phyloP scores from a whole-genome alignment of 2,888 invertebrate species.

The Spisula solida region DNA sequence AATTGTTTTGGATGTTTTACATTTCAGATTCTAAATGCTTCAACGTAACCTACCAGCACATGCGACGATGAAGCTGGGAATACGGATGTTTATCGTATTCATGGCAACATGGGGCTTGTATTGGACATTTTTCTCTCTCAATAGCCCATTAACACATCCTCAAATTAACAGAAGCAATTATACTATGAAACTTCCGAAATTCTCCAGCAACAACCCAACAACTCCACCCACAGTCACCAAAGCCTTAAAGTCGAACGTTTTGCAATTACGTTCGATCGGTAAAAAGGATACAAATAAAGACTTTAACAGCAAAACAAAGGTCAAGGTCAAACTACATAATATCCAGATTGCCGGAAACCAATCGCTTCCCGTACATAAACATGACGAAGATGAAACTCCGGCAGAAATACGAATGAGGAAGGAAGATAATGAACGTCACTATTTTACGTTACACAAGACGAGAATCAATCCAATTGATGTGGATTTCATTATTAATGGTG shows the following conservation, averaged over 20 bases:
- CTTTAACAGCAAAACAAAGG: background rate
- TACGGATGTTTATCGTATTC: no score
- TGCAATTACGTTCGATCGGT: background rate
- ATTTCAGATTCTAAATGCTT: no score
- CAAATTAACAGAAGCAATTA: no score
- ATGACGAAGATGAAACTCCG: constrained; percentile 18
- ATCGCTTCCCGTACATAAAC: background rate
- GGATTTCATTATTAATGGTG: constrained; percentile 56
- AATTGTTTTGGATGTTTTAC: no score
- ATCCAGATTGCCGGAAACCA: constrained; percentile 18
- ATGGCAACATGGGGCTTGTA: no score
- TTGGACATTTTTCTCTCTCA: no score
- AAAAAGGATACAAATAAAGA: background rate
- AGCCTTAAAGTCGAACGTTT: background rate
- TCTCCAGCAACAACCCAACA: no score
- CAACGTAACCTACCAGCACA: no score
- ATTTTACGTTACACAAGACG: constrained; percentile 59
- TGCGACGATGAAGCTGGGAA: no score
- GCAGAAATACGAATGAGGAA: constrained; percentile 21
- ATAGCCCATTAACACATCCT: no score
- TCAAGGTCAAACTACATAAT: background rate
- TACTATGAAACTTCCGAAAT: no score
- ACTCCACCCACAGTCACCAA: no score
- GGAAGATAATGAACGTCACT: constrained; percentile 49
- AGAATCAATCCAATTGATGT: constrained; percentile 65